Percentiles rank a stretch among this genome's conserved stretches.
These are phyloP conservation scores for Eupeodes latifasciatus DNA, from an alignment of 2,888 invertebrate genomes.

Conservation along the genomic window DNA sequence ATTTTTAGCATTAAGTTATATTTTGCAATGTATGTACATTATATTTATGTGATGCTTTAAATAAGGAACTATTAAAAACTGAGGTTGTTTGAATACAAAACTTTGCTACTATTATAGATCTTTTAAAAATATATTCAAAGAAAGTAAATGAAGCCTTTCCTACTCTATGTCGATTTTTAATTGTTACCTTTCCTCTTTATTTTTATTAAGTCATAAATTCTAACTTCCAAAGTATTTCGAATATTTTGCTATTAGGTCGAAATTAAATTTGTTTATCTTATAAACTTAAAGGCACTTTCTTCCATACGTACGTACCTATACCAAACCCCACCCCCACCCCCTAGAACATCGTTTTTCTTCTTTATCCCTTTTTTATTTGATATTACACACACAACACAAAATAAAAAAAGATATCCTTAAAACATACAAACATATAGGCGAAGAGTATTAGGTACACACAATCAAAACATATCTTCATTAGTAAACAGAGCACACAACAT, in stretches of 20 bases:
- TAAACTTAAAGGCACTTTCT: conserved; percentile 13
- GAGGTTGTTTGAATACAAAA: no score
- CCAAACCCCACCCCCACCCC: neutral
- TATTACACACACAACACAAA: conserved; percentile 17
- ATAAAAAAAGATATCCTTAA: neutral
- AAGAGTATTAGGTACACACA: conserved; percentile 13
- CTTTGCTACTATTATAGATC: no score
- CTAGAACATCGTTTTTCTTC: conserved; percentile 1
- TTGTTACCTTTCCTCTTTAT: neutral
- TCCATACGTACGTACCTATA: neutral
- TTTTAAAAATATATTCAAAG: no score
- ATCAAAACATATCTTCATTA: conserved; percentile 55
- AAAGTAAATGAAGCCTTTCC: no score
- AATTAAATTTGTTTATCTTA: conserved; percentile 30
- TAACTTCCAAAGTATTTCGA: neutral
- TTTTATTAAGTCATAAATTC: conserved; percentile 13
- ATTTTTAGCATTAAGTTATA: no score
- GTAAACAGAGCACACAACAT: conserved; percentile 30
- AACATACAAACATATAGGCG: neutral
- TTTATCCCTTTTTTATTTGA: conserved; percentile 7
- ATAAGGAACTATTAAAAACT: no score
- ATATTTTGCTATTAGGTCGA: neutral
- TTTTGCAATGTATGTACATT: no score
- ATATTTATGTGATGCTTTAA: no score
- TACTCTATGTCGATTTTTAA: neutral